Percentiles rank a stretch among this genome's conserved stretches.
Evolutionary conservation across 2,888 invertebrate genomes (phyloP).

Genomic region (Mycalesis mineus): DNA sequence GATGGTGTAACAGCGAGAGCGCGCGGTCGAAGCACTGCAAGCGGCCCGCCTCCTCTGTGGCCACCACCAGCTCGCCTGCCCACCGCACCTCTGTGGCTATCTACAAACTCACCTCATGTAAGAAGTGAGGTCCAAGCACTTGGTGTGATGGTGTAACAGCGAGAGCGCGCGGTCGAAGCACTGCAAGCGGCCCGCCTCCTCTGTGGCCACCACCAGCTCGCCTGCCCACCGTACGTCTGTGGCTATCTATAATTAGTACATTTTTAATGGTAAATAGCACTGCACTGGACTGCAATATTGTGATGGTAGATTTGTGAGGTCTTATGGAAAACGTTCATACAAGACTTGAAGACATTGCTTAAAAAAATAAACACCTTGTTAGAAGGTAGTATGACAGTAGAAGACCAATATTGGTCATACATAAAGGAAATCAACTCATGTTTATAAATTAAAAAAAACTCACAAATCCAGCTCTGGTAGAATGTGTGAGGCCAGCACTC

Average conservation of each 20-base stretch:
- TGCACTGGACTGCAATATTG: no score
- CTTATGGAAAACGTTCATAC: no score
- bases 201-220: slow-evolving; percentile 56
- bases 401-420: no score
- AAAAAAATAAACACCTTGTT: no score
- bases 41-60: slow-evolving; percentile 60
- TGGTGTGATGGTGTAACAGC: slow-evolving; percentile 56
- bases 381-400: no score
- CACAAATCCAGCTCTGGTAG: slow-evolving; percentile 88
- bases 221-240: slow-evolving; percentile 64
- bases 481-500: slow-evolving; percentile 84
- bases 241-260: no score
- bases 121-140: no score
- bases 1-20: slow-evolving; percentile 57
- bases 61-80: slow-evolving; percentile 58
- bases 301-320: no score
- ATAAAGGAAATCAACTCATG: no score
- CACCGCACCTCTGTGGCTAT: slow-evolving; percentile 60
- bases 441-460: slow-evolving; percentile 49
- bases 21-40: slow-evolving; percentile 71
- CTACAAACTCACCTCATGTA: slow-evolving; percentile 6
- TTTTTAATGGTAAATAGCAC: no score
- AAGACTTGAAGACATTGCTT: no score
- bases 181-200: slow-evolving; percentile 63
- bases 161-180: slow-evolving; percentile 68